A percentile compares a stretch with the other conserved stretches of the same genome.
Conservation (phyloP, 2,113 vertebrate genomes). For the Henicopernis longicauda region DNA sequence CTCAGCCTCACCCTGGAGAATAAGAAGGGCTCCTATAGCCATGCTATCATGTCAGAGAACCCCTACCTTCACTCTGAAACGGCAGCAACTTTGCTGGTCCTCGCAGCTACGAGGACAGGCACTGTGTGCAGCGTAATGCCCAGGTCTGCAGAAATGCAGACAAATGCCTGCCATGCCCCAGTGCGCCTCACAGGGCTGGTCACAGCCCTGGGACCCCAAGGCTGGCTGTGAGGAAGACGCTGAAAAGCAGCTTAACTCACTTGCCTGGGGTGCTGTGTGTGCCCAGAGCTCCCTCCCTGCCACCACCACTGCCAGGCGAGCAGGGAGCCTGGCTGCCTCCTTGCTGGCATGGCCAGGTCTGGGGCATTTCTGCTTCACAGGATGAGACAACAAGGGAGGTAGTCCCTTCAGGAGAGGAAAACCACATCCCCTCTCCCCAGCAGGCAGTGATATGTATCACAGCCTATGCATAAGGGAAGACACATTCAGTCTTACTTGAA, state of each 20-base stretch:
- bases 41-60: rapidly evolving
- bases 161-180: neutral
- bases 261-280: neutral
- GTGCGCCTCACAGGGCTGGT: rapidly evolving
- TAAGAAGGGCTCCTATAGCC: neutral
- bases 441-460: neutral
- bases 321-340: neutral
- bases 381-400: neutral
- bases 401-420: neutral
- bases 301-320: rapidly evolving
- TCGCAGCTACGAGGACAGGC: neutral
- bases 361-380: neutral
- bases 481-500: neutral
- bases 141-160: neutral
- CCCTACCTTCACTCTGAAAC: neutral
- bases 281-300: neutral
- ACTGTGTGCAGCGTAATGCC: rapidly evolving
- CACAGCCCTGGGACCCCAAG: no score
- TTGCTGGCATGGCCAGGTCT: rapidly evolving
- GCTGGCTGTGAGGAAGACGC: rapidly evolving
- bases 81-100: neutral
- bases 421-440: neutral
- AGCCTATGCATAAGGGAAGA: neutral
- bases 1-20: neutral
- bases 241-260: neutral